These are phyloP conservation scores for Nylanderia fulva DNA, from an alignment of 1,140 invertebrate genomes.

Conservation along the genomic window DNA sequence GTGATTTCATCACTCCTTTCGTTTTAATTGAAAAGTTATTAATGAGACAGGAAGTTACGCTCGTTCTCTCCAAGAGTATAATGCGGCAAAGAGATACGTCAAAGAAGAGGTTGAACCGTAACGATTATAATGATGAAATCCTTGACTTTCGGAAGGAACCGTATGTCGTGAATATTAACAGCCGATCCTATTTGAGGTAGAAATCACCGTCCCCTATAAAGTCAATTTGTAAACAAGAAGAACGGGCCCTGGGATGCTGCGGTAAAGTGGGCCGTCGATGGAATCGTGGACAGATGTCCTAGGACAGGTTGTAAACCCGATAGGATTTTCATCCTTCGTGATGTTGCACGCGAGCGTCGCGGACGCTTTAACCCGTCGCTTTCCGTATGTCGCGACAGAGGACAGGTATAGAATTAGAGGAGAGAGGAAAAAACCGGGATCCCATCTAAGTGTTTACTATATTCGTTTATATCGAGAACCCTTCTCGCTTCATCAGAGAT, in stretches of 20 bases:
- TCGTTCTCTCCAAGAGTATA: neutral
- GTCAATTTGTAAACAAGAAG: slow-evolving; percentile 71
- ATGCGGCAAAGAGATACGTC: neutral
- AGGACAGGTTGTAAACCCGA: slow-evolving; percentile 61
- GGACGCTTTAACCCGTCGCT: slow-evolving; percentile 54
- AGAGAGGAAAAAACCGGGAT: neutral
- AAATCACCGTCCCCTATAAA: slow-evolving; percentile 66
- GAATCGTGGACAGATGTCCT: slow-evolving; percentile 56
- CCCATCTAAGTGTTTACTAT: slow-evolving; percentile 39
- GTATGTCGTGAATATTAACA: slow-evolving; percentile 53
- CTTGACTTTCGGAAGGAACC: slow-evolving; percentile 23
- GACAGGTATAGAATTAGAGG: slow-evolving; percentile 40
- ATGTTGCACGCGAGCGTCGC: slow-evolving; percentile 15
- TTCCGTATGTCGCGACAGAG: slow-evolving; percentile 69
- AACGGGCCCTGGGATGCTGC: slow-evolving; percentile 5
- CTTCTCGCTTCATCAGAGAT: slow-evolving; percentile 37
- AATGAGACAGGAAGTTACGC: slow-evolving; percentile 39
- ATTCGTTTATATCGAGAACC: neutral
- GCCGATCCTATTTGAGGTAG: slow-evolving; percentile 13
- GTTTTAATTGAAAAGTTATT: slow-evolving; percentile 39
- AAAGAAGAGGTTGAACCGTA: slow-evolving; percentile 31
- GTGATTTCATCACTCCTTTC: slow-evolving; percentile 24
- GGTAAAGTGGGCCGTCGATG: slow-evolving; percentile 8
- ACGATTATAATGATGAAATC: neutral
- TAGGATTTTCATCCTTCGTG: slow-evolving; percentile 45